These are phyloP conservation scores for Alentia gelatinosa DNA, from an alignment of 2,888 invertebrate genomes.

Conservation along the genomic window DNA sequence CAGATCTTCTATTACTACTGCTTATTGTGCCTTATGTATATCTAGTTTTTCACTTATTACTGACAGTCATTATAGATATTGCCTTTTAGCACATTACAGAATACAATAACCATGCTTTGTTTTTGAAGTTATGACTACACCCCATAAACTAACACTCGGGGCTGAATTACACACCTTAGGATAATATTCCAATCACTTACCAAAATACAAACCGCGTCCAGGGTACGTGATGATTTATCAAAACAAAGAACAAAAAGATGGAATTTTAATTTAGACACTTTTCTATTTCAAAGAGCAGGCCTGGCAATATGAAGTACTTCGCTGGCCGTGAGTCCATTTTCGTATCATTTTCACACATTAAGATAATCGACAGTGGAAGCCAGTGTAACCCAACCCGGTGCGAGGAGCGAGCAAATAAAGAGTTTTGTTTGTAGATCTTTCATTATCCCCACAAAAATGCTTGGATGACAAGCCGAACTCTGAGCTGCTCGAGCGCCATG, in stretches of 20 bases:
- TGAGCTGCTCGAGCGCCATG: slow-evolving; percentile 31
- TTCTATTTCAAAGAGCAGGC: slow-evolving; percentile 15
- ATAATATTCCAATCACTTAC: not conserved
- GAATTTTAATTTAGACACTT: slow-evolving; percentile 25
- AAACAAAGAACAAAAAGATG: not conserved
- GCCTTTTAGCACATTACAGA: not conserved
- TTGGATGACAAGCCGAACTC: slow-evolving; percentile 3
- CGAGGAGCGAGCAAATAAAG: slow-evolving; percentile 15
- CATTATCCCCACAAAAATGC: slow-evolving; percentile 32
- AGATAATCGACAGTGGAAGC: not conserved
- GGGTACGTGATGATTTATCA: not conserved
- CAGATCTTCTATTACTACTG: not conserved
- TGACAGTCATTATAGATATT: not conserved
- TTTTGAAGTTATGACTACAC: not conserved
- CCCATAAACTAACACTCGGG: not conserved
- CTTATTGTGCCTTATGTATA: not conserved
- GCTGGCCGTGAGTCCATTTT: not conserved
- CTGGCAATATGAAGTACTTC: not conserved
- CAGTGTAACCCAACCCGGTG: not conserved
- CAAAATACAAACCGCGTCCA: not conserved
- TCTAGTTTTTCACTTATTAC: not conserved
- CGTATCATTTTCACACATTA: slow-evolving; percentile 44
- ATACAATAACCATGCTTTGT: not conserved
- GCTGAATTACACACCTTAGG: not conserved
- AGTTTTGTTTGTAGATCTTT: not conserved